Evolutionary conservation across 2,797 vertebrate genomes (phyloP), one percentile per base, ranked within the genome.

Genomic region (Rhabdomys pumilio): DNA sequence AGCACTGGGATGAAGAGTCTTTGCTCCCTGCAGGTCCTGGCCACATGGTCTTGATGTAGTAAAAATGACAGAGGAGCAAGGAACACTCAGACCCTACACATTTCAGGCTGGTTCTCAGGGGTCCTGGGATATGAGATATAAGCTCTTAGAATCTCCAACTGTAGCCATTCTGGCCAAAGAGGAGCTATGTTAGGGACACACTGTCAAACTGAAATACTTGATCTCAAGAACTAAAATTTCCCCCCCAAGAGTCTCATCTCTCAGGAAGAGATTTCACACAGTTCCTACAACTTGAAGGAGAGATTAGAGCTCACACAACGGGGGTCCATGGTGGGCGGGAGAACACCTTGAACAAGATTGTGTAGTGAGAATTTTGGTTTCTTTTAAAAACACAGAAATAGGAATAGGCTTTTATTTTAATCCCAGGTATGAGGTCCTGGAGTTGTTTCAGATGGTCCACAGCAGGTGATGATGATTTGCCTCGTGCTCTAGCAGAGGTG

Each of bases 21-120:
- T 8, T 0, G 0, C 1, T 6, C 11, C n/a, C 72, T 15, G 8
- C 38, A 9, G 75, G 19, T 81, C 15, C 22, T 2, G 29, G 29
- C 20, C 75, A 0, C 4, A 2, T 11, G 6, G 2, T 11, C 50
- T 41, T 22, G 4, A 6, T 69, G 83, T 19, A 2, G 26, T 3
- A 44, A 69, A 63, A 67, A 72, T 50, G 83, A 24, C 77, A 15
- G 24, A 8, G 34, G 9, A 8, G 47, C 0, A 5, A 53, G 29
- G 3, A 9, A 22, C 26, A 14, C 19, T 20, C 81, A 77, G 34
- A 80, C 38, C 34, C 24, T 19, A 5, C 31, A 29, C 1, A 1
- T n/a, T 26, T 44, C 65, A 44, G 12, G 20, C n/a, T 26, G 7
- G 55, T 10, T 59, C 53, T 1, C 29, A 1, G 29, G 41, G 34